Percentiles rank a stretch among this genome's conserved stretches.
Conservation (phyloP, 2,888 invertebrate species). For the Callinectes sapidus region DNA sequence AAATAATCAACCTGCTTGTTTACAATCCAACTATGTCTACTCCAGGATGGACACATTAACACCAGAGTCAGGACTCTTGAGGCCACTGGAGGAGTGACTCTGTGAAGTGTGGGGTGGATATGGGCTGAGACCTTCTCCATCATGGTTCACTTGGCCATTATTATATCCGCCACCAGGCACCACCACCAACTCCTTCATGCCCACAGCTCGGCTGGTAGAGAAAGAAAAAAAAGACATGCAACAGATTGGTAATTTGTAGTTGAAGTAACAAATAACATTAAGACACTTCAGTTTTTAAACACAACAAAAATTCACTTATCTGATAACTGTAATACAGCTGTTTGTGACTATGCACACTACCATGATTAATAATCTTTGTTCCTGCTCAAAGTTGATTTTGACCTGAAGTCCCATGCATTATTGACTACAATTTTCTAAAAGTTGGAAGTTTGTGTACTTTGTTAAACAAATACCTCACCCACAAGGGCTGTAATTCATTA, state of each 20-base stretch:
- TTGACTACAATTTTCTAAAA: no score
- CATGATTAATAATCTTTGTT: neutral
- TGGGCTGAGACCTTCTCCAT: conserved; percentile 59
- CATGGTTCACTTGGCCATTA: conserved; percentile 39
- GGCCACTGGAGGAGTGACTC: conserved; percentile 64
- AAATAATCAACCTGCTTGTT: conserved; percentile 32
- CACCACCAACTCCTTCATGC: conserved; percentile 54
- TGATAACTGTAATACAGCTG: neutral
- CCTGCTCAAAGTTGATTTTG: neutral
- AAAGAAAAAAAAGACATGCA: neutral
- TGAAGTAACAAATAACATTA: neutral
- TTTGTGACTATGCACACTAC: neutral
- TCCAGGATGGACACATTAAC: conserved; percentile 71
- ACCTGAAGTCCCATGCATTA: neutral
- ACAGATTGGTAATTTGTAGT: neutral
- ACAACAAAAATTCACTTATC: neutral
- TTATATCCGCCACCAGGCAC: conserved; percentile 61
- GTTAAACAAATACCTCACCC: neutral
- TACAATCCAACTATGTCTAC: conserved; percentile 41
- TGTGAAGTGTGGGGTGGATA: conserved; percentile 55
- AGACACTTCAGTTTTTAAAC: no score
- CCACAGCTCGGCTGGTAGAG: conserved; percentile 44
- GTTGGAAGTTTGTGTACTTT: neutral
- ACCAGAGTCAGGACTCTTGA: conserved; percentile 71
- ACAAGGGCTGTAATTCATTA: neutral